These are phyloP conservation scores for Lordiphosa fenestrarum DNA, from an alignment of 2,888 invertebrate species.

Conservation along the genomic window DNA sequence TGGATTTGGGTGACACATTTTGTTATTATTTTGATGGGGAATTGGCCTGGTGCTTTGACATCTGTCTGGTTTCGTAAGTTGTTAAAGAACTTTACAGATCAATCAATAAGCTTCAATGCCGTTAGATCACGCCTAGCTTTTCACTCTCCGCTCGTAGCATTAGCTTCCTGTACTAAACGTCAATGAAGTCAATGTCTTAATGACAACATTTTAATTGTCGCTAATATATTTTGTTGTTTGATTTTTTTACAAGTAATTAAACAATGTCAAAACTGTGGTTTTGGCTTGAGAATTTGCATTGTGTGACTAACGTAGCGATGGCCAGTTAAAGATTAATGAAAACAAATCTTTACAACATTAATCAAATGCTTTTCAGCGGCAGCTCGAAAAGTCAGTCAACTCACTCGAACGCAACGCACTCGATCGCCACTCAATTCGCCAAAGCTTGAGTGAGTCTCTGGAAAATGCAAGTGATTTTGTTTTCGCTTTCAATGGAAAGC, in stretches of 20 bases:
- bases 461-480: conserved; percentile 72
- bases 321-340: conserved; percentile 54
- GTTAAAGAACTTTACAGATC: background rate
- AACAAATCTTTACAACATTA: conserved; percentile 61
- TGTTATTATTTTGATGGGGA: too few relatives aligned
- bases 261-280: conserved; percentile 49
- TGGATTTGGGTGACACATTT: too few relatives aligned
- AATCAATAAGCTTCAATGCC: conserved; percentile 11
- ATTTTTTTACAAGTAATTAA: conserved; percentile 45
- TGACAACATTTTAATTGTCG: conserved; percentile 44
- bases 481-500: conserved; percentile 76
- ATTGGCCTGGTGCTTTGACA: too few relatives aligned
- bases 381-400: conserved; percentile 65
- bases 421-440: conserved; percentile 24
- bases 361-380: conserved; percentile 54
- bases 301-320: conserved; percentile 26
- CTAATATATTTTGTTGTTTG: conserved; percentile 3
- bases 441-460: conserved; percentile 35
- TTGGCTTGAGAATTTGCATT: conserved; percentile 24
- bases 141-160: background rate
- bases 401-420: conserved; percentile 33
- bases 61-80: too few relatives aligned
- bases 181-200: conserved; percentile 50
- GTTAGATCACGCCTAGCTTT: conserved; percentile 32
- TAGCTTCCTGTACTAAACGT: conserved; percentile 48